Evolutionary conservation across 2,113 vertebrate species (phyloP), one percentile per base, ranked within the genome.

Genomic region (Mystacornis crossleyi): DNA sequence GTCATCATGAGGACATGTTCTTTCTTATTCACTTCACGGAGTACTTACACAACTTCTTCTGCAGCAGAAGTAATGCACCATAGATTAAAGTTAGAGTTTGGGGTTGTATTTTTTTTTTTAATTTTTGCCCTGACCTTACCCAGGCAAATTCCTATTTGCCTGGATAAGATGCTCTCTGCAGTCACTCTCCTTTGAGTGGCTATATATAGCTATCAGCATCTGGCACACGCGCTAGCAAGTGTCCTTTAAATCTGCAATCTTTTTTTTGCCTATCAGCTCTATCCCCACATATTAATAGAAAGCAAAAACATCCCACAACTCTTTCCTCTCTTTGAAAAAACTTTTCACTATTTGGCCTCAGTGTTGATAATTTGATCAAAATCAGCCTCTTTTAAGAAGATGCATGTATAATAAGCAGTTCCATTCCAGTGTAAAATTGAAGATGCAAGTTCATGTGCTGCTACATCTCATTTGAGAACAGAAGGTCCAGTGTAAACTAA

Each of bases 171-270:
- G 38, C 71, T 78, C 45, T 82, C 67, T 83, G 70, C 79, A 89
- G 82, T 93, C 72, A 20, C 75, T 83, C 88, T 83, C 24, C 2
- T 88, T 90, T 4, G 6, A 77, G 28, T 72, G 65, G 34, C 64
- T 96, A 96, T 91, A 86, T 96, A 92, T 93, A 90, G 95, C 71
- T 86, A 65, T 86, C 80, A 93, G 88, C 79, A 91, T 93, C 75
- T 93, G 90, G 77, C 92, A 81, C n/a, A 80, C 0, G 2, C 1
- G 0, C 81, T 66, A 53, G 77, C 72, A 86, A 89, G 34, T 79
- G 51, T 93, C 89, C 75, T 72, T 94, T 93, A 74, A 65, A 89
- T 93, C 51, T 89, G 62, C 45, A 73, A 6, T 73, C 54, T 83
- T 86, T 81, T 79, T 67, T 86, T 64, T 0, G 2, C 65, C 57